Base-by-base conservation (phyloP, 1,140 invertebrate species). In the Caenorhabditis briggsae region DNA sequence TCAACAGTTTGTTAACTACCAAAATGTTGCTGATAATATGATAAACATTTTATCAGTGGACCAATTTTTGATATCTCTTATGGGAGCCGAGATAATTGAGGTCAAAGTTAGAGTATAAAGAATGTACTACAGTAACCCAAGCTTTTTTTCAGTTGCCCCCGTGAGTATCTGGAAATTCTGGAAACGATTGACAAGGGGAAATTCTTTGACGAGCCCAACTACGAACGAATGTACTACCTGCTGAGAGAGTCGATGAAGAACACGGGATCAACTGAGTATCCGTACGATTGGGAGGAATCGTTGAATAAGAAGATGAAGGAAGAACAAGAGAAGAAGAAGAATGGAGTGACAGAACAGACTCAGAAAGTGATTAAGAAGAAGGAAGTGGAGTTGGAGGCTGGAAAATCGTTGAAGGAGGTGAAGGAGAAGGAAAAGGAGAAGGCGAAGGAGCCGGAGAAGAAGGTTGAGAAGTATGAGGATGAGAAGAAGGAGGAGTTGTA, bases 171-270 rank as follows among this genome's bases (percentile, higher is more conserved):
- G 23, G 87, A 88, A 0, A 50, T 88, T 11, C 58, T 86, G 6
- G 48, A 58, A 14, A 41, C 33, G 12, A 86, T 85, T 25, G 87
- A 88, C 56, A 86, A 50, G 18, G 70, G 87, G 25, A 83, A 86
- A 46, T 90, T 90, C 82, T 90, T 90, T 53, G 74, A 87, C 59
- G 83, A 85, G 33, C 89, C 85, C 2, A 86, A 84, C 64, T 88
- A 88, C 64, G 58, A 84, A 61, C 48, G 82, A 25, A 82, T 84
- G 23, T 84, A 88, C 43, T 56, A 53, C 25, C 20, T 83, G 8
- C 18, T 87, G 59, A 70, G 64, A 59, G 50, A 70, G 33, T 82
- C 82, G n/a, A 87, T 83, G 58, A 58, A 43, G 48, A 70, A 64
- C 18, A 82, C 50, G 12, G 25, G 59, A 53, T 56, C 82, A 12